Percentiles rank a stretch among this genome's conserved stretches.
phyloP scores from a whole-genome alignment of 2,797 vertebrate species.

The Squalus acanthias region DNA sequence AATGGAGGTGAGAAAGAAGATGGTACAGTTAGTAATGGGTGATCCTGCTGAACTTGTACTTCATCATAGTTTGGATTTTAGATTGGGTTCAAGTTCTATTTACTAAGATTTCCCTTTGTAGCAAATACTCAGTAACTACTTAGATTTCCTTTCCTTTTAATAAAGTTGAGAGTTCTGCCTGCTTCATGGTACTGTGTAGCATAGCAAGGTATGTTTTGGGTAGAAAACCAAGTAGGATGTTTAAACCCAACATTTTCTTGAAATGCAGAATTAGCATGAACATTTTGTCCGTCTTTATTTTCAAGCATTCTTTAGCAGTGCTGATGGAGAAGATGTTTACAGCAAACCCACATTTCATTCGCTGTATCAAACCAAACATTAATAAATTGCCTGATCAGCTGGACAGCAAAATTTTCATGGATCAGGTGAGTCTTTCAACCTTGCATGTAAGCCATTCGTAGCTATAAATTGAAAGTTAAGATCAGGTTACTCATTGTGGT shows the following conservation, averaged over 20 bases:
- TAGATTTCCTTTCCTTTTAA: background rate
- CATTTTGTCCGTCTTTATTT: conserved; percentile 17
- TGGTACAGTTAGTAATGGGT: background rate
- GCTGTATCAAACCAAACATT: conserved; percentile 66
- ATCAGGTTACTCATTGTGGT: background rate
- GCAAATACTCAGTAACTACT: background rate
- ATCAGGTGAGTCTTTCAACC: conserved; percentile 54
- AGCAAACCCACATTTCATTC: conserved; percentile 61
- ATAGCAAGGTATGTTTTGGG: background rate
- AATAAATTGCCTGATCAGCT: conserved; percentile 56
- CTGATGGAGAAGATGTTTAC: conserved; percentile 68
- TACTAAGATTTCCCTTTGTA: background rate
- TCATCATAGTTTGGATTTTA: background rate
- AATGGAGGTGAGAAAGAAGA: background rate
- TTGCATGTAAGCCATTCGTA: background rate
- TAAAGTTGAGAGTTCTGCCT: background rate
- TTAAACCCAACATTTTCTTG: background rate
- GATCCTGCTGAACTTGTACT: background rate
- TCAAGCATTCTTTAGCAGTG: conserved; percentile 61
- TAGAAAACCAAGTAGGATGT: background rate
- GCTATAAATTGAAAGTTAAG: background rate
- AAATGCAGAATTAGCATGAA: background rate
- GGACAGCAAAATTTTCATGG: conserved; percentile 56
- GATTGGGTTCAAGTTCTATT: background rate
- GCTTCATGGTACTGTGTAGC: background rate